phyloP scores from a whole-genome alignment of 2,797 vertebrate species.

The Mico argentatus region DNA sequence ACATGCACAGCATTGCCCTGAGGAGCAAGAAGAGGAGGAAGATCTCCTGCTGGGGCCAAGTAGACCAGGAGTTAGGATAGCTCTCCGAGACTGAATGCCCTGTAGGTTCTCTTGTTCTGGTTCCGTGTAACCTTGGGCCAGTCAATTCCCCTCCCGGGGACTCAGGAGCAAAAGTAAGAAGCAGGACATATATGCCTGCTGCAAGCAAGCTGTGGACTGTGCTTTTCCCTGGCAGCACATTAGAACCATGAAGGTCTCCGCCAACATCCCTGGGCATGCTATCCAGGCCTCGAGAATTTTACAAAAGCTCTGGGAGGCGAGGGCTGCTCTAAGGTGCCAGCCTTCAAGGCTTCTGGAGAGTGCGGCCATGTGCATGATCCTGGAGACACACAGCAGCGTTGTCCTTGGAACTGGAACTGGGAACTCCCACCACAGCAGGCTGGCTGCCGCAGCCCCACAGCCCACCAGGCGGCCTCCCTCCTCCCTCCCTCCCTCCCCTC shows the following conservation, averaged over 20 bases:
- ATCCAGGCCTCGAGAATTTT: background rate
- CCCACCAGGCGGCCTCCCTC: background rate
- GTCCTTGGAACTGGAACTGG: conserved; percentile 42
- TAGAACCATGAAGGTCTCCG: background rate
- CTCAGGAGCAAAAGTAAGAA: background rate
- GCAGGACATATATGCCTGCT: background rate
- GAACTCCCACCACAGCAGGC: background rate
- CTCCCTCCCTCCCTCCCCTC: background rate
- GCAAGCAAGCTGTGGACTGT: fast-evolving
- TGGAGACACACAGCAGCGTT: background rate
- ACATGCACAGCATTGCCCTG: background rate
- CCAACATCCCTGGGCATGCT: background rate
- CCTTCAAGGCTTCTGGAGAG: background rate
- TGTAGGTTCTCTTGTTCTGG: background rate
- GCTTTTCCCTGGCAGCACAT: background rate
- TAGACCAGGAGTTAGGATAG: background rate
- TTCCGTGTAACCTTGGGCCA: background rate
- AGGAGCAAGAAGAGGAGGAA: background rate
- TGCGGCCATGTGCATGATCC: background rate
- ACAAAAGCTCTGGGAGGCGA: background rate
- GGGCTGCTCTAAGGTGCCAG: background rate
- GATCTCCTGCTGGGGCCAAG: background rate
- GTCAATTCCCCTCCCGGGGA: background rate
- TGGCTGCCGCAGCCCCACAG: background rate
- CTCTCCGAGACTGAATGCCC: background rate